A percentile compares a stretch with the other conserved stretches of the same genome.
Evolutionary conservation across 2,113 vertebrate genomes (phyloP).

Genomic region (Crocuta crocuta): DNA sequence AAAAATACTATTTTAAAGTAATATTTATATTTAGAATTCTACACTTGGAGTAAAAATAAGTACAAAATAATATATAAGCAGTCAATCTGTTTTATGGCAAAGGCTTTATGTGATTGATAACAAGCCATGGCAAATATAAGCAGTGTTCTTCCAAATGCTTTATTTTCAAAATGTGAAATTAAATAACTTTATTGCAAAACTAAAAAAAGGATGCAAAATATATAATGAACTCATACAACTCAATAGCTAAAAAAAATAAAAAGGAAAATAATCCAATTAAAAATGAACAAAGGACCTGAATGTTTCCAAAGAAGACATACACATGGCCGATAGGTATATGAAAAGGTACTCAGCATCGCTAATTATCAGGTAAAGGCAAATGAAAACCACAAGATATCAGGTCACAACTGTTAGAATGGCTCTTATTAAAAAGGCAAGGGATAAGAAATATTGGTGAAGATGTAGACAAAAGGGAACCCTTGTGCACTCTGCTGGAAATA

Average conservation of each 20-base stretch:
- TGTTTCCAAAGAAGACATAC: background rate
- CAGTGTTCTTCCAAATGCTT: background rate
- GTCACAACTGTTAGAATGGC: background rate
- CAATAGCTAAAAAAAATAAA: background rate
- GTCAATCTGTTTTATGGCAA: background rate
- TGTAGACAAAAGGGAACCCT: background rate
- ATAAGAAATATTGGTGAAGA: background rate
- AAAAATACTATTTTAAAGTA: background rate
- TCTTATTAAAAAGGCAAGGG: background rate
- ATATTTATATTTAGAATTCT: background rate
- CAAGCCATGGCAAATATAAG: background rate
- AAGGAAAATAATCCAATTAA: background rate
- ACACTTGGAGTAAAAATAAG: background rate
- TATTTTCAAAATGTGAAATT: constrained; percentile 24
- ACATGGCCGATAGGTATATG: background rate
- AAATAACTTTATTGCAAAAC: background rate
- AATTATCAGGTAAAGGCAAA: background rate
- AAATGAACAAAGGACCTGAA: background rate
- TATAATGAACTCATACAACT: background rate
- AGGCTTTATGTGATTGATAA: background rate
- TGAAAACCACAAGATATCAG: background rate
- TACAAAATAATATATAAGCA: background rate
- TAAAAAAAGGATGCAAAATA: background rate
- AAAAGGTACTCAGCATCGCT: background rate
- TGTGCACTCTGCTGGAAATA: background rate